Base-by-base conservation (phyloP, 2,797 vertebrate genomes). In the Schizopygopsis pylzovi region DNA sequence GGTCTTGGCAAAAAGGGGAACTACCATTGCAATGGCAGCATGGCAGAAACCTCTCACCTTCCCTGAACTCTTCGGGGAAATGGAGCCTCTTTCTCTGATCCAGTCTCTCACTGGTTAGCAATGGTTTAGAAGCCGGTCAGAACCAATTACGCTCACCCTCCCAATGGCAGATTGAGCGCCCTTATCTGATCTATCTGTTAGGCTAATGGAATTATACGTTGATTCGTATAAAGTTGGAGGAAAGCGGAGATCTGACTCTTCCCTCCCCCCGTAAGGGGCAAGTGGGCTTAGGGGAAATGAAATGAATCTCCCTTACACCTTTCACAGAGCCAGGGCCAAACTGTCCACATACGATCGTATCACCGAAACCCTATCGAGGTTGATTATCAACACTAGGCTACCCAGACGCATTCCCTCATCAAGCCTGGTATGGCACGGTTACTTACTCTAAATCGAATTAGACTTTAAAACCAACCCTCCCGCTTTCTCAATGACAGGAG, bases 151-250 rank as follows among this genome's bases (percentile, higher is more conserved):
- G 28, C 71, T 90, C 81, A 87, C 68, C 52, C 70, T 61, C 84
- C 70, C 78, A 88, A 89, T 65, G 85, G 54, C 63, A 72, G 82
- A 91, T 82, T 84, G 59, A 89, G 86, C 79, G 8, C 59, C 72
- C 83, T 71, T 92, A 90, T 92, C 92, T 92, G 91, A 93, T 94
- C 91, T 92, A 92, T 68, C 89, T 28, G 56, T 68, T 37, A 70
- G 77, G 85, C 87, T 89, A 63, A 15, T 90, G 86, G 90, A 92
- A 87, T 43, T 84, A 88, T 87, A 45, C 54, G 76, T 90, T 87
- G 87, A 91, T 90, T 93, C 88, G 85, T 86, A 84, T 78, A 86
- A 87, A 92, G 86, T 87, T 79, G 75, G 73, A 86, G 45, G 79
- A 63, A 78, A 84, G 75, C 63, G n/a, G 56, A 79, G 73, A 54